These are phyloP conservation scores for Monochamus alternatus DNA, from an alignment of 2,888 invertebrate species.

Conservation along the genomic window DNA sequence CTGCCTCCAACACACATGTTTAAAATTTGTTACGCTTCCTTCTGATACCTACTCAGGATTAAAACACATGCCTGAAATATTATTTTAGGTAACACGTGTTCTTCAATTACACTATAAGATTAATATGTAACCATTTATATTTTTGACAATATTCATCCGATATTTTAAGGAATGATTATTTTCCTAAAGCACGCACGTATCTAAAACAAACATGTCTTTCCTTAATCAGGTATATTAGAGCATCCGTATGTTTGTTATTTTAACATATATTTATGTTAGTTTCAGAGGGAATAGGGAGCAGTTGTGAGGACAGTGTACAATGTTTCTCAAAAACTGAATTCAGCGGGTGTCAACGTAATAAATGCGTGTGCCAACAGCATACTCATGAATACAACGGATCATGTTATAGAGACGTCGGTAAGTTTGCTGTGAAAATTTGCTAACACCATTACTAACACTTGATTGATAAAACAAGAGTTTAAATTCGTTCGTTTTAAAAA, in stretches of 20 bases:
- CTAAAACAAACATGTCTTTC: constrained; percentile 6
- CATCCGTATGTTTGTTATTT: not conserved
- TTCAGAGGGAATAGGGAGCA: constrained; percentile 54
- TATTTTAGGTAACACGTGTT: constrained; percentile 1
- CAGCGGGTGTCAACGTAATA: constrained; percentile 57
- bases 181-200: not conserved
- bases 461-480: too few relatives aligned
- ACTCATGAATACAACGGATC: constrained; percentile 55
- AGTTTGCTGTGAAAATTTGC: constrained; percentile 36
- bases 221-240: not conserved
- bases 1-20: not conserved
- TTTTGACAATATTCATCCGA: not conserved
- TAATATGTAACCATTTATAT: constrained; percentile 12
- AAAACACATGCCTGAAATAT: not conserved
- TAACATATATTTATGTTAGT: constrained; percentile 52
- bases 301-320: constrained; percentile 61
- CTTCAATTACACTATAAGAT: constrained; percentile 9
- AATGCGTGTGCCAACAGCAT: constrained; percentile 59
- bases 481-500: too few relatives aligned
- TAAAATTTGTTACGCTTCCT: not conserved
- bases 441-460: too few relatives aligned
- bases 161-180: not conserved
- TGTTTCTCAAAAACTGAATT: constrained; percentile 55
- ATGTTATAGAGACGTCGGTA: constrained; percentile 59
- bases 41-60: not conserved